These are phyloP conservation scores for Ceyx melanurus DNA, from an alignment of 2,113 vertebrate genomes.

Conservation along the genomic window DNA sequence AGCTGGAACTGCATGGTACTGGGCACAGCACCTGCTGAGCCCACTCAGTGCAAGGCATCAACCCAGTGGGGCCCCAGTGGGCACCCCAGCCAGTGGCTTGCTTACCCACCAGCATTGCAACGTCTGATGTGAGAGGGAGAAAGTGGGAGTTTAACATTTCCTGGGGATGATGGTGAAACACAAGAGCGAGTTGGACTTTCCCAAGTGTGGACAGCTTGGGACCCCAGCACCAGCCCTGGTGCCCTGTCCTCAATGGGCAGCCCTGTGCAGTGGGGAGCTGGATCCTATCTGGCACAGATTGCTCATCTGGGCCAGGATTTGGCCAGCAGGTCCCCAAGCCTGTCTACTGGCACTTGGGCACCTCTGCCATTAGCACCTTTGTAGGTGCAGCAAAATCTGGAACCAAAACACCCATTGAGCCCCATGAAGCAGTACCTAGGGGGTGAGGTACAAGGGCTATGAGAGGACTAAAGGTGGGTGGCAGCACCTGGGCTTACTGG, in stretches of 20 bases:
- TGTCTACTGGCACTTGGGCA: not conserved
- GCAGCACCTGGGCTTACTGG: not conserved
- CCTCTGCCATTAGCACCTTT: not conserved
- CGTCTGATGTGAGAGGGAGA: not conserved
- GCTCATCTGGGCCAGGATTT: rapidly evolving
- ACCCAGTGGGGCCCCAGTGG: rapidly evolving
- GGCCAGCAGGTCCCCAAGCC: not conserved
- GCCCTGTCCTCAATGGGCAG: not conserved
- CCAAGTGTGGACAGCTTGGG: not conserved
- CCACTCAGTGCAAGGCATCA: not conserved
- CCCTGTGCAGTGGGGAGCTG: not conserved
- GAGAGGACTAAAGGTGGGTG: not conserved
- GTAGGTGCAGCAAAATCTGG: not conserved
- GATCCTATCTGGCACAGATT: rapidly evolving
- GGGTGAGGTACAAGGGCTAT: not conserved
- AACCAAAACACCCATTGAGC: not conserved
- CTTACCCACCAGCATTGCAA: rapidly evolving
- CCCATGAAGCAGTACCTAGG: not conserved
- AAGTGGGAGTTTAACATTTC: not conserved
- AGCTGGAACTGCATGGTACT: rapidly evolving
- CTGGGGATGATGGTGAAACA: not conserved
- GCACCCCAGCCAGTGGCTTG: not conserved
- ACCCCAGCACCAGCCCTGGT: not conserved
- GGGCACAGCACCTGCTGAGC: rapidly evolving
- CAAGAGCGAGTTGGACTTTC: not conserved